These are phyloP conservation scores for Amniataba percoides DNA, from an alignment of 2,797 vertebrate species.

Conservation along the genomic window DNA sequence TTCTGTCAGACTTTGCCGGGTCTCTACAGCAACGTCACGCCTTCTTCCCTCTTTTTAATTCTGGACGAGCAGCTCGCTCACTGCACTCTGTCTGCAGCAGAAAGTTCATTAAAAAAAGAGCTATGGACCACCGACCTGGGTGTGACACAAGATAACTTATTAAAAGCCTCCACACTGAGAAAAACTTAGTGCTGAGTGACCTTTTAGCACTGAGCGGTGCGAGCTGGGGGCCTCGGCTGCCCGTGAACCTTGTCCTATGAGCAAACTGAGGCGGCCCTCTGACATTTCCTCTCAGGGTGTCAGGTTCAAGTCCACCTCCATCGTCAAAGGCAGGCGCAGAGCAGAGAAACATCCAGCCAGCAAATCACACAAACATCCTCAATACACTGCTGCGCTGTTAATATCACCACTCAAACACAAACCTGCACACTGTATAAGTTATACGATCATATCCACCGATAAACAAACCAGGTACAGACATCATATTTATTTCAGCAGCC, in stretches of 20 bases:
- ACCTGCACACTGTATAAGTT: no score
- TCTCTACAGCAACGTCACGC: slow-evolving; percentile 27
- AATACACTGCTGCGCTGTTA: neutral
- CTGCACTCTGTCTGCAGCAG: neutral
- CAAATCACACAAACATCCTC: neutral
- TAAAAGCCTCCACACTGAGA: neutral
- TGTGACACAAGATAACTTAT: neutral
- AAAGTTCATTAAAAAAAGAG: neutral
- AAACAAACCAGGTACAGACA: no score
- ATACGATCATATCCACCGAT: no score
- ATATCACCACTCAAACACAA: no score
- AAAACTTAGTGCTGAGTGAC: slow-evolving; percentile 5
- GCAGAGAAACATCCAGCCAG: neutral
- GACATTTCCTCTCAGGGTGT: slow-evolving; percentile 80
- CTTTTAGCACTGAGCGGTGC: slow-evolving; percentile 33
- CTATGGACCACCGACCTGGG: slow-evolving; percentile 18
- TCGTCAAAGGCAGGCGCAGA: neutral
- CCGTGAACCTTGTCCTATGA: slow-evolving; percentile 64
- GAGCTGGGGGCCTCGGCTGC: neutral
- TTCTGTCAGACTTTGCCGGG: neutral
- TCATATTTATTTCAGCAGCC: no score
- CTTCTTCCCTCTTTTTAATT: slow-evolving; percentile 7
- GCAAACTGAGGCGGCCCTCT: slow-evolving; percentile 62
- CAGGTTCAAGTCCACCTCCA: slow-evolving; percentile 66
- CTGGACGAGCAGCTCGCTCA: slow-evolving; percentile 1